Conservation (phyloP, 2,113 vertebrate genomes). For the Poicephalus gulielmi region DNA sequence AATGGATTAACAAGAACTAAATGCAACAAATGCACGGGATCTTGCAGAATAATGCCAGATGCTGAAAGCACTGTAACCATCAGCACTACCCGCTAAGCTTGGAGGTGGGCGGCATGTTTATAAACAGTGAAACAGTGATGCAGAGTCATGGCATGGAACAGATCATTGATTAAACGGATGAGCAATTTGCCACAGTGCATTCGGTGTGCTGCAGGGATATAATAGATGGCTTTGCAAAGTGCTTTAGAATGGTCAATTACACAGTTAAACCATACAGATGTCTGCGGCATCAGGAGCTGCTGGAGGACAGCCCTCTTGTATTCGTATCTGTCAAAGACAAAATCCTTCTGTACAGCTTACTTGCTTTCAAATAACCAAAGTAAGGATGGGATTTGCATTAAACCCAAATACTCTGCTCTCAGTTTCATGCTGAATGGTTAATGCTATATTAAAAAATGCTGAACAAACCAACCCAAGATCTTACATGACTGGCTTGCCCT, state of each 20-base stretch:
- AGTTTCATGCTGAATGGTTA: neutral
- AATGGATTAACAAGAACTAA: neutral
- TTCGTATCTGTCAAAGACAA: neutral
- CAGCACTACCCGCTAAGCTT: fast-evolving
- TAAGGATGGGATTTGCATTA: neutral
- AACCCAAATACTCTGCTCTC: neutral
- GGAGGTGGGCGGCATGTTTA: neutral
- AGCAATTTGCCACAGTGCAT: neutral
- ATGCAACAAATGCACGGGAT: neutral
- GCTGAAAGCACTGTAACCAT: neutral
- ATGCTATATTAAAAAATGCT: neutral
- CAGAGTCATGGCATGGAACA: neutral
- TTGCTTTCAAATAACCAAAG: neutral
- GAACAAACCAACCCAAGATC: neutral
- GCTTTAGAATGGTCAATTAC: neutral
- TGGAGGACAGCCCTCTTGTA: neutral
- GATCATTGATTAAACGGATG: neutral
- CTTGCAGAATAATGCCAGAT: neutral
- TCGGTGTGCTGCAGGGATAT: neutral
- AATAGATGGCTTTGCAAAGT: constrained; percentile 16
- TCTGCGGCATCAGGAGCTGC: neutral
- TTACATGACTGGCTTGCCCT: neutral
- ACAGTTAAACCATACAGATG: neutral
- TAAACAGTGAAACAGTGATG: neutral
- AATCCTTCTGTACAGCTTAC: neutral